Base-by-base conservation (phyloP, 2,113 vertebrate species). In the Cranoglanis bouderius region DNA sequence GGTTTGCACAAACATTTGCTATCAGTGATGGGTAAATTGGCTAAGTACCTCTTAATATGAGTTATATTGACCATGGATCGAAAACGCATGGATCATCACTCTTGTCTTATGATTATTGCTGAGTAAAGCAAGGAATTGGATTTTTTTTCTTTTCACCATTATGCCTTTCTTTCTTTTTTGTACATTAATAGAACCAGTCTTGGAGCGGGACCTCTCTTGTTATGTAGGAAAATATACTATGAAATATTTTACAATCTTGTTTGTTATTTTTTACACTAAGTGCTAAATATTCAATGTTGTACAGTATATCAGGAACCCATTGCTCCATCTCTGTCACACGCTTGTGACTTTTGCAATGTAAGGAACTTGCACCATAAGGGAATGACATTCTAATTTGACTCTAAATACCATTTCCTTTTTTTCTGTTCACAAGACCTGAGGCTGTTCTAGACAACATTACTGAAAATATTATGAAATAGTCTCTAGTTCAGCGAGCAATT, bases 1-100 rank as follows among this genome's bases (percentile, higher is more conserved):
- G 63, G 85, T 87, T 87, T 63, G 85, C 63, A 43, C 81, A 85
- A 57, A 86, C 85, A 88, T 90, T 63, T 87, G 78, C 59, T 87
- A 55, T 89, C 61, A 78, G 81, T 53, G 81, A 77, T 40, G 82
- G 63, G 70, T 84, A 85, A 84, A 84, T 85, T 85, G 82, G 89
- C 75, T 78, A 78, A 90, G 90, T 59, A 70, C 29, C 46, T 85
- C 80, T 86, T 86, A 74, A 84, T 84, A 32, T 82, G 65, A 88
- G 29, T 46, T 53, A 84, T 51, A 35, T 49, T 83, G 38, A 72
- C 65, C 63, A 63, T 29, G 32, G 61, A 74, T 65, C 49, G 43
- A 84, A 81, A 46, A 32, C 51, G 46, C 46, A 49, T 49, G 46
- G 35, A 63, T 53, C 49, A 35, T 55, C 32, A 1, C 4, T 49